Evolutionary conservation across 2,888 invertebrate genomes (phyloP), one percentile per base, ranked within the genome.

Genomic region (Ophion obscuratus): DNA sequence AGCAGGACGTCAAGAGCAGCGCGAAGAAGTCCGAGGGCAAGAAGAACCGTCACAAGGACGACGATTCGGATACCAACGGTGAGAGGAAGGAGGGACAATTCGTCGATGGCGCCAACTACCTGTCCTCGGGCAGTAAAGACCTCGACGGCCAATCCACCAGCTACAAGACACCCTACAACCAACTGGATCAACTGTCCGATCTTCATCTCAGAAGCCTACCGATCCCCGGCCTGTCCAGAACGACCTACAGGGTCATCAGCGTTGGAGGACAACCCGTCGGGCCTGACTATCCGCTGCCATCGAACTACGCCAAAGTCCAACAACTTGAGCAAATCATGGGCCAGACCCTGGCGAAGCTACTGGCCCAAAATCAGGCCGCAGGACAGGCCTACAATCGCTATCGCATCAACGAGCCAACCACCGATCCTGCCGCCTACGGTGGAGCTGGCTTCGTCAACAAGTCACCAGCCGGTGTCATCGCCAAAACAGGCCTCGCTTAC

Each of bases 321-420:
- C 93, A 92, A 5, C 61, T 93, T 27, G 93, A 94, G 44, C 92
- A 93, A 36, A 75, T 93, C 1, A 92, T 92, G 92, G 90, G 90
- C 2, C 93, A 92, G 74, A 90, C 91, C 0, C 71, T 93, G 68
- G 88, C 90, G 0, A 92, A 90, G 70, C 64, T 93, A 3, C 36
- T 93, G 20, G 88, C 90, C 0, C 93, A 93, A 44, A 91, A 91
- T 75, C 84, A 89, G 40, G 40, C 40, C 0, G 86, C 53, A 0
- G 74, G 78, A 59, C 31, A n/a, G 84, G 44, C 86, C 83, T 3
- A 53, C 17, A 17, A 17, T 17, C 88, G 87, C 17, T 14, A 68
- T 27, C 89, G 89, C 36, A 88, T 88, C 27, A 86, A 74, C 57
- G 88, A 90, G 17, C 86, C 84, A 57, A 7, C 31, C 0, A 62